phyloP scores from a whole-genome alignment of 2,888 invertebrate genomes.

The Campoplex nolae region DNA sequence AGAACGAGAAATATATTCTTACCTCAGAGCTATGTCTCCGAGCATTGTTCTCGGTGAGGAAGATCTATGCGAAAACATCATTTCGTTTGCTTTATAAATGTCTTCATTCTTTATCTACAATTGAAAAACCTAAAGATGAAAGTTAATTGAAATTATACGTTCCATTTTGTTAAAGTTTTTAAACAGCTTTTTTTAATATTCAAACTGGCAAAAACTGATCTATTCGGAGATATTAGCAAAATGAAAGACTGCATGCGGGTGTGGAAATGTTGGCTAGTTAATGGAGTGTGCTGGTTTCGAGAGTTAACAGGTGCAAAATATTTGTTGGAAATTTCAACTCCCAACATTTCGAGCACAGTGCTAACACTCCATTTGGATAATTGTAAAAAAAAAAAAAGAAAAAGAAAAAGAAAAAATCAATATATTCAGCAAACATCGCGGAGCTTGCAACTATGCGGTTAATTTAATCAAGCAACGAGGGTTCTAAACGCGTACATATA shows the following conservation, averaged over 20 bases:
- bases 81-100: background rate
- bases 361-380: background rate
- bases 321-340: background rate
- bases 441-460: background rate
- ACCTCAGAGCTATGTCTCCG: too few relatives aligned
- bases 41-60: background rate
- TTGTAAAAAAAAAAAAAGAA: constrained; percentile 1
- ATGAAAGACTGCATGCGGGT: background rate
- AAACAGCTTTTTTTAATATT: background rate
- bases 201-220: background rate
- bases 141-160: background rate
- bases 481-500: constrained; percentile 4
- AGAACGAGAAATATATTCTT: background rate
- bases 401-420: constrained; percentile 1
- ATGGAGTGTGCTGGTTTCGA: background rate
- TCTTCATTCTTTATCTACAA: background rate
- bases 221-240: background rate
- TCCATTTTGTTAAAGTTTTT: background rate
- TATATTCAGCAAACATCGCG: background rate
- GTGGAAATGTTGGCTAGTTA: background rate
- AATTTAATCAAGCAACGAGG: constrained; percentile 1
- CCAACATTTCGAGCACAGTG: background rate
- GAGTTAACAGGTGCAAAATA: background rate
- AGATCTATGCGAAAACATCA: background rate
- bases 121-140: background rate